These are phyloP conservation scores for Cantharis rufa DNA, from an alignment of 2,888 invertebrate genomes.

Conservation along the genomic window DNA sequence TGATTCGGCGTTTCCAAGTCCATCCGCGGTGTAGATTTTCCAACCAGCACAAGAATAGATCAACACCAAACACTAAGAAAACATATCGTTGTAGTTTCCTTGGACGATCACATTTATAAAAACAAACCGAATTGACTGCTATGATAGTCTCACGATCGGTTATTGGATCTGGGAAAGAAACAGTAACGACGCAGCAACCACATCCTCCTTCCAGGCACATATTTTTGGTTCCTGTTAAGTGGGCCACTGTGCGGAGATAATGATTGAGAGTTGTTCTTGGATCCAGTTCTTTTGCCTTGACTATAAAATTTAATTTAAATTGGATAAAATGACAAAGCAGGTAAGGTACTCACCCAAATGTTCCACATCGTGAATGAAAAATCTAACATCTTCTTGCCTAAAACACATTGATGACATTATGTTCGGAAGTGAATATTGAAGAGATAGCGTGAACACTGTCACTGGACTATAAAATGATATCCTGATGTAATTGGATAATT, in stretches of 20 bases:
- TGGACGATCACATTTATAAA: too few relatives aligned
- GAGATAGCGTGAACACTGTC: too few relatives aligned
- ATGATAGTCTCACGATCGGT: slow-evolving; percentile 59
- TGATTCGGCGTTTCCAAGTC: slow-evolving; percentile 63
- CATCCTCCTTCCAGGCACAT: slow-evolving; percentile 78
- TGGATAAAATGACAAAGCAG: too few relatives aligned
- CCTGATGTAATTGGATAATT: too few relatives aligned
- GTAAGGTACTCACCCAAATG: slow-evolving; percentile 24
- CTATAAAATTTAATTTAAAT: slow-evolving; percentile 33
- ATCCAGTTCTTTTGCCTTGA: slow-evolving; percentile 49
- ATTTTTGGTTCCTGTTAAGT: slow-evolving; percentile 68
- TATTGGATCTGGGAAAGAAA: slow-evolving; percentile 54
- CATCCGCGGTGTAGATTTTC: slow-evolving; percentile 73
- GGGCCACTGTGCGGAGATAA: slow-evolving; percentile 64
- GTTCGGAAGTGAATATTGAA: too few relatives aligned
- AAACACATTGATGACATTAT: background rate
- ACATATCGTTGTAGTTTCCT: background rate
- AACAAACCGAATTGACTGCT: slow-evolving; percentile 68
- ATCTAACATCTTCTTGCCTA: slow-evolving; percentile 20
- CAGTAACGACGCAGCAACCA: slow-evolving; percentile 66
- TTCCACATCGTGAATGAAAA: slow-evolving; percentile 31
- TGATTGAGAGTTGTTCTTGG: slow-evolving; percentile 66
- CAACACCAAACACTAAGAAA: slow-evolving; percentile 58
- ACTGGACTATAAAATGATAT: too few relatives aligned
- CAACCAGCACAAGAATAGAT: slow-evolving; percentile 63